Evolutionary conservation across 1,140 invertebrate species (phyloP).

Genomic region (Drosophila punjabiensis): DNA sequence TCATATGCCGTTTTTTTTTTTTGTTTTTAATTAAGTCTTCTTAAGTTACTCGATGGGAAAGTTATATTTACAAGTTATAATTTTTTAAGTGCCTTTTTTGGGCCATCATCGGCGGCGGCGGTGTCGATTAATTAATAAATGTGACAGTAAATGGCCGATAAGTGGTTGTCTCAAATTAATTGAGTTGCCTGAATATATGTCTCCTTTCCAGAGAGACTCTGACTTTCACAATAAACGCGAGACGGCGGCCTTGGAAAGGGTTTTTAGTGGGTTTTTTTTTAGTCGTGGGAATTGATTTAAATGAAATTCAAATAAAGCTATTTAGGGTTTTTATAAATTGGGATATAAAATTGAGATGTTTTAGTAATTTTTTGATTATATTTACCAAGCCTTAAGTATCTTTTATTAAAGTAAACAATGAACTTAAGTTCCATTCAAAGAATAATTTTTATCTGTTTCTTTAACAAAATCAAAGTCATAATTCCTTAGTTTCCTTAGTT

Average conservation of each 20-base stretch:
- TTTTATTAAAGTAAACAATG: background rate
- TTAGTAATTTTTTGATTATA: rapidly evolving
- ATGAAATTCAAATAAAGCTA: background rate
- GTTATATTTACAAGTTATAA: slow-evolving; percentile 18
- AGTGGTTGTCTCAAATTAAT: slow-evolving; percentile 57
- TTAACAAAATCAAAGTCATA: background rate
- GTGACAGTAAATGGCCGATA: slow-evolving; percentile 81
- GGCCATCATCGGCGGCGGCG: slow-evolving; percentile 18
- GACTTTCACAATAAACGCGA: slow-evolving; percentile 30
- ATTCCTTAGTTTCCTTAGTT: no score
- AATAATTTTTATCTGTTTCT: background rate
- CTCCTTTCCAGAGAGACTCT: background rate
- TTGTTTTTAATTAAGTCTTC: slow-evolving; percentile 74
- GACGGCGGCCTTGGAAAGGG: slow-evolving; percentile 25
- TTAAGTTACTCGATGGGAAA: slow-evolving; percentile 71
- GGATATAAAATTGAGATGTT: background rate
- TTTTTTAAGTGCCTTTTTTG: slow-evolving; percentile 28
- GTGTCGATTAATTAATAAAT: slow-evolving; percentile 80
- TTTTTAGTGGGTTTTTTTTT: background rate
- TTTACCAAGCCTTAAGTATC: background rate
- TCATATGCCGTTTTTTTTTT: slow-evolving; percentile 35
- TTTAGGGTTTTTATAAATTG: background rate
- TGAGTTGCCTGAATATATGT: slow-evolving; percentile 24
- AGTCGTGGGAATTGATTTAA: slow-evolving; percentile 25
- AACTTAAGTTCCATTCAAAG: background rate